Evolutionary conservation across 2,888 invertebrate genomes (phyloP), one percentile per base, ranked within the genome.

Genomic region (Agrochola lota): DNA sequence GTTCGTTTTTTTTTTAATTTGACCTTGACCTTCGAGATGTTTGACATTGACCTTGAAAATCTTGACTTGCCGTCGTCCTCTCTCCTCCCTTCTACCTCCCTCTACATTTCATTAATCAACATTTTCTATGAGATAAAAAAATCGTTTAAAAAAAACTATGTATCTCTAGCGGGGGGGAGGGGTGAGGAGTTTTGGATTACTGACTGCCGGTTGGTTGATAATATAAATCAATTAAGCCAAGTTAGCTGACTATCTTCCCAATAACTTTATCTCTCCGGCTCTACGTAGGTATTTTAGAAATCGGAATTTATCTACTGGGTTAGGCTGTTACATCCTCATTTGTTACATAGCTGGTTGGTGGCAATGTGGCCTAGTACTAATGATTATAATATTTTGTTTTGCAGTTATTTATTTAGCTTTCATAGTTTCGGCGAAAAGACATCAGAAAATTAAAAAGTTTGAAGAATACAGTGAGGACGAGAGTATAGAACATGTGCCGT

Each of bases 371-470:
- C 40, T n/a, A 30, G 35, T 35, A 35, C 3, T 46, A 35, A 59
- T 72, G 12, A 35, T 30, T 30, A 9, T 43, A 15, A 23, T n/a
- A 26, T 66, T 59, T 83, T 43, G 20, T 75, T 63, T 78, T 78
- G 11, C 77, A 85, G 85, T 85, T 77, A 17, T 73, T 26, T 85
- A 71, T 71, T 66, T 85, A 49, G 49, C 70, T 64, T 71, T 77
- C 26, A 72, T 75, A 64, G 80, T 84, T 60, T 75, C 75, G 52
- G 86, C 74, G 35, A 75, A 20, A 62, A 79, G 26, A 59, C 30
- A 30, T 3, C 46, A 23, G 1, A 23, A 15, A 12, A 0, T n/a
- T 17, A 7, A 23, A n/a, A 0, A 26, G 1, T 23, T 1, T 8
- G 12, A 20, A 0, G 17, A 30, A 15, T 7, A 9, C 26, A 5